Evolutionary conservation across 2,113 vertebrate genomes (phyloP), one percentile per base, ranked within the genome.

Genomic region (Catagonus wagneri): DNA sequence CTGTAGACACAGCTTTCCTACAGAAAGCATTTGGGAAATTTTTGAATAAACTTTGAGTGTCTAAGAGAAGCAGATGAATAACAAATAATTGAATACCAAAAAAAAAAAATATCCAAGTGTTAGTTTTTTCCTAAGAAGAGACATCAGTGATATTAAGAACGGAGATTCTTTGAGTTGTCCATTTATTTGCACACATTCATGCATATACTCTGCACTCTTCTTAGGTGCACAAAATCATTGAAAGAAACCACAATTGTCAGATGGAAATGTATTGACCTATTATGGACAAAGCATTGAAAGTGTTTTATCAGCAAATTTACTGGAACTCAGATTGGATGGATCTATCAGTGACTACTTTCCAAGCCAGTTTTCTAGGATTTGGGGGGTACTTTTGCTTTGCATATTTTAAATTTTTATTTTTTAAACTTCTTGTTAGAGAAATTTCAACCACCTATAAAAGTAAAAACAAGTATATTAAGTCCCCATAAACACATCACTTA

Each of bases 1-100:
- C 74, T 96, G 44, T 87, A 95, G 69, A 89, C 16, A 54, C n/a
- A 78, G 54, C 23, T 86, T 96, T 95, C 71, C n/a, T 97, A 60
- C 36, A 95, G 61, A 90, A 96, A 96, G 79, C 20, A 71, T 76
- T 86, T 34, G 11, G 89, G 32, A 12, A 94, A 25, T 96, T 29
- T 94, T 78, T 87, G 50, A 84, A 95, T 93, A n/a, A 95, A 32
- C 2, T 69, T 54, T 92, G 89, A 94, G 66, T 87, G 10, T 44
- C 25, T 93, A 89, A 94, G 7, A 88, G 36, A 95, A 54, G 10
- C 75, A 20, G n/a, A 86, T 93, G 88, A 94, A 39, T 74, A 80
- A 0, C 17, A 84, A 88, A 97, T 39, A 90, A 74, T 84, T 94
- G 79, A 81, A 25, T 14, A 34, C 3, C 22, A 34, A 27, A 71